phyloP scores from a whole-genome alignment of 2,113 vertebrate genomes.

The Channa maculata region DNA sequence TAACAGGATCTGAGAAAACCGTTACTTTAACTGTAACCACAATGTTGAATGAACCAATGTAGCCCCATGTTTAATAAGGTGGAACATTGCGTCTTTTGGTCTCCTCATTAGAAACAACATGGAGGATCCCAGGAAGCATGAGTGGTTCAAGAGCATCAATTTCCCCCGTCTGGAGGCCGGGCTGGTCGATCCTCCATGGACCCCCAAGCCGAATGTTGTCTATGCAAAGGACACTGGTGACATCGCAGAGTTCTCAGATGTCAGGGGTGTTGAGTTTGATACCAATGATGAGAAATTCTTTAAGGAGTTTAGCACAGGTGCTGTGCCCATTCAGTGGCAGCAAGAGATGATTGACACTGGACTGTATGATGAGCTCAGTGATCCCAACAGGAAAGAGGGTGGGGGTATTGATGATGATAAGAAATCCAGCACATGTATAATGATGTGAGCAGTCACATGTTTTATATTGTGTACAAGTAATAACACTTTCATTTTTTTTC shows the following conservation, averaged over 20 bases:
- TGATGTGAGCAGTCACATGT: conserved; percentile 82
- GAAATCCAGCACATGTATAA: conserved; percentile 89
- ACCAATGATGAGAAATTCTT: conserved; percentile 91
- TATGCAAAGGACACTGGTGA: conserved; percentile 93
- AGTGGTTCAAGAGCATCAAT: conserved; percentile 92
- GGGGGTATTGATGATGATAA: conserved; percentile 73
- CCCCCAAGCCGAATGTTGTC: conserved; percentile 92
- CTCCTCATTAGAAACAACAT: conserved; percentile 80
- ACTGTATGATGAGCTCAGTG: conserved; percentile 92
- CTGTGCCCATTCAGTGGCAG: conserved; percentile 89
- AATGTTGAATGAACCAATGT: background rate
- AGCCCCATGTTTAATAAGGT: background rate
- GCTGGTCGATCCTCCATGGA: conserved; percentile 88
- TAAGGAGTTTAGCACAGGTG: conserved; percentile 90
- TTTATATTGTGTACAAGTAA: conserved; percentile 8
- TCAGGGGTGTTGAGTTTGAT: conserved; percentile 90
- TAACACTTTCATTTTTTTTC: conserved; percentile 34
- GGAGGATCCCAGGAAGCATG: conserved; percentile 91
- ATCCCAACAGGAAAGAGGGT: conserved; percentile 85
- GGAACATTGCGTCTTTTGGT: conserved; percentile 7
- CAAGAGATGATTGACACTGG: conserved; percentile 91
- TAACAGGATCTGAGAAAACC: background rate
- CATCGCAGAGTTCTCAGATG: conserved; percentile 93
- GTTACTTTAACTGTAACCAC: background rate
- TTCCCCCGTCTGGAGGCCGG: conserved; percentile 92